Evolutionary conservation across 2,888 invertebrate genomes (phyloP).

Genomic region (Philaethria dido): DNA sequence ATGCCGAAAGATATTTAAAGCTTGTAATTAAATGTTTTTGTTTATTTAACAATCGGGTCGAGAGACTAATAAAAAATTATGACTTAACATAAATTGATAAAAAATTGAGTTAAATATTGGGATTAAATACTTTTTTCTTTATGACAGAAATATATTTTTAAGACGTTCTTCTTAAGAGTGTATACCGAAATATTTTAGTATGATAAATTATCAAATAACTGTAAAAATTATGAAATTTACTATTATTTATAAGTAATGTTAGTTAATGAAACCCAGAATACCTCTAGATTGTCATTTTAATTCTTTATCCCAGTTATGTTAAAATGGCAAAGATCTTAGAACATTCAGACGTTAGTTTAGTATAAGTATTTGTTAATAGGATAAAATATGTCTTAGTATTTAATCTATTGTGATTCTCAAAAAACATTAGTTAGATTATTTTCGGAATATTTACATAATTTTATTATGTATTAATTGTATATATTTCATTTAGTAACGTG

Average conservation of each 20-base stretch:
- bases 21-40: no score
- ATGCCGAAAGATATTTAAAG: no score
- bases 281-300: conserved; percentile 27
- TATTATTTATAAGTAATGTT: conserved; percentile 12
- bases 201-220: conserved; percentile 44
- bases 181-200: conserved; percentile 37
- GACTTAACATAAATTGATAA: no score
- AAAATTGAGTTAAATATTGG: no score
- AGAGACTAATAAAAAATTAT: no score
- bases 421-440: background rate
- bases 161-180: conserved; percentile 21
- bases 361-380: background rate
- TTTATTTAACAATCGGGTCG: no score
- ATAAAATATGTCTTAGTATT: background rate
- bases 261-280: conserved; percentile 29
- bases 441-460: background rate
- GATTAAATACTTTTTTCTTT: no score
- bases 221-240: conserved; percentile 1
- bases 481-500: no score
- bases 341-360: background rate
- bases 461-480: background rate
- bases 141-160: conserved; percentile 1
- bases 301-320: background rate
- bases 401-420: conserved; percentile 11
- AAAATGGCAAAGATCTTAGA: background rate